Percentiles rank a stretch among this genome's conserved stretches.
Conservation (phyloP, 2,888 invertebrate genomes). For the Metopia argyrocephala region DNA sequence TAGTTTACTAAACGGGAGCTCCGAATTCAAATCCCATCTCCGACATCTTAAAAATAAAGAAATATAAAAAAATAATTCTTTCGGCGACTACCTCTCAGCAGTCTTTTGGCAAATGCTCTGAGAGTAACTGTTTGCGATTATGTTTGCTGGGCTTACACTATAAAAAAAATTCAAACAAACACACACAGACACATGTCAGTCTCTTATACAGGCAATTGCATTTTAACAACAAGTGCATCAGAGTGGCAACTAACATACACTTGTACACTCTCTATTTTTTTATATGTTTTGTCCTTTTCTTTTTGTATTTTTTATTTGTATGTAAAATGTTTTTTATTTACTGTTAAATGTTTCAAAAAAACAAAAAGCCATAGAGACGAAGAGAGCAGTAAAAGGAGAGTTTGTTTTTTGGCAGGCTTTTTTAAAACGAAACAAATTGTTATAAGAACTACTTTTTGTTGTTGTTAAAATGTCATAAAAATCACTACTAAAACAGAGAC, state of each 20-base stretch:
- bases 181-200: no score
- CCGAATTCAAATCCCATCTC: no score
- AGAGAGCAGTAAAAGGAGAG: constrained; percentile 18
- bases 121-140: no score
- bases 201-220: constrained; percentile 43
- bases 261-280: background rate
- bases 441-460: background rate
- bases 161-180: background rate
- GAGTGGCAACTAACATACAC: constrained; percentile 34
- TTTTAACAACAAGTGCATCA: constrained; percentile 50
- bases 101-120: no score
- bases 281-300: background rate
- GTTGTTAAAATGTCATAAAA: constrained; percentile 32
- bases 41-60: no score
- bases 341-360: background rate
- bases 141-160: no score
- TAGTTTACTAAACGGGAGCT: no score
- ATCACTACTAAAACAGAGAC: constrained; percentile 22
- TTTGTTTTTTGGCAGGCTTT: constrained; percentile 37
- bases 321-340: background rate
- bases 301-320: background rate
- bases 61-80: no score
- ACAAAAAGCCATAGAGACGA: background rate
- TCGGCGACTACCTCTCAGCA: no score
- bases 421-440: background rate